Evolutionary conservation across 2,113 vertebrate species (phyloP).

Genomic region (Misgurnus anguillicaudatus): DNA sequence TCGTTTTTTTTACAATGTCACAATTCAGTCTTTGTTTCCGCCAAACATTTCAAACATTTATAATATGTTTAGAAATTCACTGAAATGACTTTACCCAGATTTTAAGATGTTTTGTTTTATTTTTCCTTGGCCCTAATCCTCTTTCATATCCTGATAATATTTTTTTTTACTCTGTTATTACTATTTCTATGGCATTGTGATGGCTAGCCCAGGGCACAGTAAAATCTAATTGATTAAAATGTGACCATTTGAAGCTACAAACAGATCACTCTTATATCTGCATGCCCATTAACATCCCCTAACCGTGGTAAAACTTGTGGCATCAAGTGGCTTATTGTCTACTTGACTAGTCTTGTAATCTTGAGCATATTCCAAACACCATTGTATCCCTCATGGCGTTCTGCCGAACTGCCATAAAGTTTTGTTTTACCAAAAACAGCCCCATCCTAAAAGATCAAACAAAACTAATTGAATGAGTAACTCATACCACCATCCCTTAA

Average conservation of each 20-base stretch:
- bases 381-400: slow-evolving; percentile 17
- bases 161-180: too few species aligned
- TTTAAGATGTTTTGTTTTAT: too few species aligned
- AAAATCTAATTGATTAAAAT: too few species aligned
- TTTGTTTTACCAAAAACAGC: slow-evolving; percentile 26
- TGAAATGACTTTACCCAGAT: too few species aligned
- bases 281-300: background rate
- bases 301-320: slow-evolving; percentile 1
- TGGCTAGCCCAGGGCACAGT: too few species aligned
- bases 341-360: slow-evolving; percentile 11
- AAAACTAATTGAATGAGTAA: slow-evolving; percentile 40
- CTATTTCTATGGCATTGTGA: too few species aligned
- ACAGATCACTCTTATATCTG: background rate
- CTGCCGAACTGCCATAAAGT: background rate
- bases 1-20: too few species aligned
- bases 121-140: too few species aligned
- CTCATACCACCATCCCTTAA: slow-evolving; percentile 14
- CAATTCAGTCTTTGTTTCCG: too few species aligned
- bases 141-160: too few species aligned
- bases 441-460: slow-evolving; percentile 44
- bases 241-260: background rate
- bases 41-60: too few species aligned
- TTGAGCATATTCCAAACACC: slow-evolving; percentile 24
- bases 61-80: too few species aligned
- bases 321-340: background rate